phyloP scores from a whole-genome alignment of 2,113 vertebrate genomes.

The Tetrax tetrax region DNA sequence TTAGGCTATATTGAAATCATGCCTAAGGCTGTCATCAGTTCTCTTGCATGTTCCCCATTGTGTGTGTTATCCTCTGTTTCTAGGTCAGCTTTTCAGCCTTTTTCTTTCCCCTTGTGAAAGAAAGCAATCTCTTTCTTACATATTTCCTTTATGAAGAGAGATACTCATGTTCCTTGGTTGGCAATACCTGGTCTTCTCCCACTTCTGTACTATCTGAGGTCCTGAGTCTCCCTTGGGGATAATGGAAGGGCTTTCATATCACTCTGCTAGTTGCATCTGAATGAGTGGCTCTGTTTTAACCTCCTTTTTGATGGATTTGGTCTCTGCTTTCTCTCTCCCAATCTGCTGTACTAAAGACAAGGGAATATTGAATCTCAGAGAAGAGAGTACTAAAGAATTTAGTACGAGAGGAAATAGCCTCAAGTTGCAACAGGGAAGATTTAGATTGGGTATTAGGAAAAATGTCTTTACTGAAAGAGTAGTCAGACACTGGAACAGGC shows the following conservation, averaged over 20 bases:
- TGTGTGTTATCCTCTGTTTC: constrained; percentile 33
- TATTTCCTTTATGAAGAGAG: neutral
- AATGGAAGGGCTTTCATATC: neutral
- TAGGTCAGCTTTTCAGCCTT: constrained; percentile 44
- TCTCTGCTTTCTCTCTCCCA: neutral
- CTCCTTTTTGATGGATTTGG: neutral
- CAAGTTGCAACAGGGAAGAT: too few species aligned
- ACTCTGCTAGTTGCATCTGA: neutral
- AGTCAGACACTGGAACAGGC: too few species aligned
- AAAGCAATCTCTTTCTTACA: neutral
- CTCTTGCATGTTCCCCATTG: neutral
- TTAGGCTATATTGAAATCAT: constrained; percentile 40
- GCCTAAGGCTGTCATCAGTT: constrained; percentile 48
- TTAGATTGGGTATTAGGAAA: too few species aligned
- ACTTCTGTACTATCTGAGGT: fast-evolving
- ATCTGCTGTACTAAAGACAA: neutral
- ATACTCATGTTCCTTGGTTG: neutral
- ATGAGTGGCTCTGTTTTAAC: neutral
- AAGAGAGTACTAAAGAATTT: neutral
- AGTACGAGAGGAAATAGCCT: too few species aligned
- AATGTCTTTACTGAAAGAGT: too few species aligned
- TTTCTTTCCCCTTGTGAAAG: neutral
- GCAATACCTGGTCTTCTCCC: neutral
- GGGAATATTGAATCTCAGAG: neutral
- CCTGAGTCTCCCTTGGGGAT: neutral